A percentile compares a stretch with the other conserved stretches of the same genome.
Evolutionary conservation across 2,888 invertebrate species (phyloP).

Genomic region (Lepidochitona cinerea): DNA sequence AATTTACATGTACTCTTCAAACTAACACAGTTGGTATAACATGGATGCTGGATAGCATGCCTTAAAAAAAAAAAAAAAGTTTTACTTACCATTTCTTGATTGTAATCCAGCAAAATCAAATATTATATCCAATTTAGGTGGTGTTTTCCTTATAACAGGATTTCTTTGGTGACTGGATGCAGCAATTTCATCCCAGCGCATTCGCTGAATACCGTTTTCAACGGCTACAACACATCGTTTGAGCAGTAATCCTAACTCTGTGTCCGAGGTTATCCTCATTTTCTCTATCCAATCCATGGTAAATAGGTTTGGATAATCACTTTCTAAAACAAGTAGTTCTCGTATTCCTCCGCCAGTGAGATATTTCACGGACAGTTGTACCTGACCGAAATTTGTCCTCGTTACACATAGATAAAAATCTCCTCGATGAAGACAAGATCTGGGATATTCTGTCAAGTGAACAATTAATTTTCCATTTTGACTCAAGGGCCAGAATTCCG

Average conservation of each 20-base stretch:
- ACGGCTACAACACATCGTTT: conserved; percentile 34
- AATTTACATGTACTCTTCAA: no score
- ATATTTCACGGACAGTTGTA: conserved; percentile 23
- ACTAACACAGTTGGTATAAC: no score
- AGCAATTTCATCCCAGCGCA: conserved; percentile 40
- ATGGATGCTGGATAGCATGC: no score
- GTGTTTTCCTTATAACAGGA: not conserved
- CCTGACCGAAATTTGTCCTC: conserved; percentile 17
- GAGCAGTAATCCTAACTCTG: conserved; percentile 34
- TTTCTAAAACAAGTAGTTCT: conserved; percentile 24
- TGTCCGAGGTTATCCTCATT: conserved; percentile 19
- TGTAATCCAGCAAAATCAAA: conserved; percentile 1
- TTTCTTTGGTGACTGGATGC: not conserved
- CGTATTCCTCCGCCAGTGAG: conserved; percentile 9
- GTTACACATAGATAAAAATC: conserved; percentile 34
- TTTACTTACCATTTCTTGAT: not conserved
- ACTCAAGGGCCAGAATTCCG: not conserved
- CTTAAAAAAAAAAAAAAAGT: no score
- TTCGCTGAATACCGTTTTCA: conserved; percentile 39
- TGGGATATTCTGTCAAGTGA: not conserved
- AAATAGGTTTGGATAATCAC: conserved; percentile 32
- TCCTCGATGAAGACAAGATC: conserved; percentile 12
- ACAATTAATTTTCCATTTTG: not conserved
- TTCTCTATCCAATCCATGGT: conserved; percentile 21
- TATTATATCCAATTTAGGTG: not conserved